Evolutionary conservation across 2,113 vertebrate genomes (phyloP), one percentile per base, ranked within the genome.

Genomic region (Chloebia gouldiae): DNA sequence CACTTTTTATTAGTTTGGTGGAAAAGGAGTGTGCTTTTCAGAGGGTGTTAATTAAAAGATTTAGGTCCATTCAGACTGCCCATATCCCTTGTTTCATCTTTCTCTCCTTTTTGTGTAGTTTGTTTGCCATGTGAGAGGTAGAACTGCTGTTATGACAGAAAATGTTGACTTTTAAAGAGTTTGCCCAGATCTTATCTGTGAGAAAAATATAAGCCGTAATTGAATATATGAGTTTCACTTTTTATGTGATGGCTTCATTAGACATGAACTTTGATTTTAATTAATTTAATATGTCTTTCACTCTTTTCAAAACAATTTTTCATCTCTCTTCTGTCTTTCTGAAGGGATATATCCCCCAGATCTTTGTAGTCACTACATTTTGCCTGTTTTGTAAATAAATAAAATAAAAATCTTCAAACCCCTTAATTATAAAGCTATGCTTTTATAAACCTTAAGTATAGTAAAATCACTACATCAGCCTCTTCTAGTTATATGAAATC

Each of bases 41-140:
- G 98, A 98, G 98, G 97, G 97, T 98, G 97, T 98, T 99, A 99
- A 99, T 99, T 98, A 99, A 99, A 98, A 98, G 98, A 98, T 99
- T 98, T 98, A 98, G 97, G 77, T 97, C 97, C 96, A 98, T 98
- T 99, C 98, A 98, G 92, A 90, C 95, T 97, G 96, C 93, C 85
- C 96, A 88, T 97, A 97, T 91, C 97, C 97, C 89, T 97, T 96
- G 94, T 97, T 97, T 96, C 97, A 97, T 96, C 97, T 95, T 91
- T 83, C 94, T 83, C 88, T 97, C 87, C 81, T 96, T 96, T 96
- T 96, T 97, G 95, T 97, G 86, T 64, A 72, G 88, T 83, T 93
- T 97, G 92, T 97, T 98, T 97, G 96, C 96, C 77, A 42, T 98
- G 97, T 93, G 98, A 97, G 97, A 95, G 79, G 96, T 98, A 96